Percentiles rank a stretch among this genome's conserved stretches.
These are phyloP conservation scores for Melipona bicolor DNA, from an alignment of 2,888 invertebrate genomes.

Conservation along the genomic window DNA sequence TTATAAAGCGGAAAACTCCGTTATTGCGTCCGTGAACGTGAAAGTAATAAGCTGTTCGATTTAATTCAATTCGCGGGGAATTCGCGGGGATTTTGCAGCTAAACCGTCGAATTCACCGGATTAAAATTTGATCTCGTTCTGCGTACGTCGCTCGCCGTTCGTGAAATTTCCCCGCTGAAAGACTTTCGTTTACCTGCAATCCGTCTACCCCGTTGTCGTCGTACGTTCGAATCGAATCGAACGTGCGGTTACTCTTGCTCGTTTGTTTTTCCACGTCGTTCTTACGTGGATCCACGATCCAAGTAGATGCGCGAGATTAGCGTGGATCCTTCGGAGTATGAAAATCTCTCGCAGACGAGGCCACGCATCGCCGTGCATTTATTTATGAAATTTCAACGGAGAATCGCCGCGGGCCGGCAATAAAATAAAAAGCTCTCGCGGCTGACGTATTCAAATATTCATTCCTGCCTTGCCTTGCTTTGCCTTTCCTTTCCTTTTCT, in stretches of 20 bases:
- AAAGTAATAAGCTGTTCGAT: conserved; percentile 61
- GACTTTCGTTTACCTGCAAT: background rate
- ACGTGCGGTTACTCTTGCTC: too few species aligned
- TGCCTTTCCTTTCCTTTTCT: background rate
- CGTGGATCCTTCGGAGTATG: background rate
- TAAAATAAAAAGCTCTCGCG: background rate
- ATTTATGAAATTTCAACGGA: conserved; percentile 28
- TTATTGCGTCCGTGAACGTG: conserved; percentile 47
- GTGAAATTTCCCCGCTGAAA: background rate
- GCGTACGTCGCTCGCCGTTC: background rate
- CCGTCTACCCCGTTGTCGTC: too few species aligned
- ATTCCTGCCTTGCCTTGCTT: background rate
- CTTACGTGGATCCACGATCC: background rate
- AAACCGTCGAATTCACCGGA: conserved; percentile 41
- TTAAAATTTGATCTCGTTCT: conserved; percentile 4
- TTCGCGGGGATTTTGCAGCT: conserved; percentile 45
- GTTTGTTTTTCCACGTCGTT: background rate
- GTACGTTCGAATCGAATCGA: too few species aligned
- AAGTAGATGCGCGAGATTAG: conserved; percentile 15
- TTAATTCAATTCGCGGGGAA: conserved; percentile 38
- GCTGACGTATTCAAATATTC: conserved; percentile 11
- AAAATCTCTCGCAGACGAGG: conserved; percentile 4
- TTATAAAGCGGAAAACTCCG: conserved; percentile 60
- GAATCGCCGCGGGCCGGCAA: background rate
- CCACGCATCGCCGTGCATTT: conserved; percentile 1